phyloP scores from a whole-genome alignment of 1,140 invertebrate genomes.

The Rhopalosiphum maidis region DNA sequence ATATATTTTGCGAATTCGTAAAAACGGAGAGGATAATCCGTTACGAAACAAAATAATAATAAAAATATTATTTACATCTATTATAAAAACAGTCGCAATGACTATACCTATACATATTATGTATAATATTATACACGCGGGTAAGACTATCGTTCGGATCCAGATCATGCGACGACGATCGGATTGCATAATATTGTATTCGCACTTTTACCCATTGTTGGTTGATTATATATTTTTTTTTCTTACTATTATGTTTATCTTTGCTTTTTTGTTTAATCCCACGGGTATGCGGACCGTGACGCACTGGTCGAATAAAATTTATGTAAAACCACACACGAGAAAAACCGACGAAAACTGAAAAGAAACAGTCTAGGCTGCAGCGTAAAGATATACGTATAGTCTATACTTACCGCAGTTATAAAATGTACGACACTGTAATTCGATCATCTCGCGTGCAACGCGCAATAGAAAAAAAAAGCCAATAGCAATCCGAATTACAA shows the following conservation, averaged over 20 bases:
- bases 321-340: background rate
- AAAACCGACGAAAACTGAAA: background rate
- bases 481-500: background rate
- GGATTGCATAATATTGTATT: constrained; percentile 28
- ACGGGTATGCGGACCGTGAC: constrained; percentile 19
- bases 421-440: background rate
- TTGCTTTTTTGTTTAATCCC: constrained; percentile 18
- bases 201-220: background rate
- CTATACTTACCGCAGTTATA: background rate
- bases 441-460: background rate
- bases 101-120: background rate
- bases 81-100: background rate
- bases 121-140: background rate
- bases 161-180: constrained; percentile 26
- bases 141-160: background rate
- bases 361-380: background rate
- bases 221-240: constrained; percentile 3
- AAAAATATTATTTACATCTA: constrained; percentile 27
- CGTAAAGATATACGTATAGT: background rate
- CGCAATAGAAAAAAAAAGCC: background rate
- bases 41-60: constrained; percentile 20
- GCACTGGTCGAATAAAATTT: background rate
- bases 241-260: background rate
- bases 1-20: background rate
- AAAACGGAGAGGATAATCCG: background rate